Evolutionary conservation across 2,113 vertebrate species (phyloP).

Genomic region (Heliornis fulica): DNA sequence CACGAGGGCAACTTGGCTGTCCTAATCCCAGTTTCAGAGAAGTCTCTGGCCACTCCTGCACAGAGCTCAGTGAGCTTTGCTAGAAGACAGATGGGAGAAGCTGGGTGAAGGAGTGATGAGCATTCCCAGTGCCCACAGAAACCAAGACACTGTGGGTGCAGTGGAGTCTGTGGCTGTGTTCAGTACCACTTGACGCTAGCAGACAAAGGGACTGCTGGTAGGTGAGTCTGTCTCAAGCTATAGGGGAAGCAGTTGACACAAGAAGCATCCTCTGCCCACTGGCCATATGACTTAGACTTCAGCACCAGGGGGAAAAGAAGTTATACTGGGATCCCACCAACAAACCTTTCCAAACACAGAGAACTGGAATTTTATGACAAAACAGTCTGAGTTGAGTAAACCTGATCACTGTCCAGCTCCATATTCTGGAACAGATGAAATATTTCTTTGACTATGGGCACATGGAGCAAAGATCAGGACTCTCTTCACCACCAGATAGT

Average conservation of each 20-base stretch:
- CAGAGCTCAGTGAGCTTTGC: background rate
- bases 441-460: background rate
- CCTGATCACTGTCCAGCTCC: background rate
- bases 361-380: background rate
- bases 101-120: background rate
- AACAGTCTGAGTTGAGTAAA: background rate
- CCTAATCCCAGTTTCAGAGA: background rate
- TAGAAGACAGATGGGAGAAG: background rate
- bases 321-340: no score
- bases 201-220: background rate
- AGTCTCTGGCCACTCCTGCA: background rate
- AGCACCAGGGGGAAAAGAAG: background rate
- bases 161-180: fast-evolving
- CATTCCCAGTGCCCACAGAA: background rate
- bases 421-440: background rate
- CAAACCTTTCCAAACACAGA: background rate
- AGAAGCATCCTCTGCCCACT: background rate
- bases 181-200: background rate
- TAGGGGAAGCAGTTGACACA: background rate
- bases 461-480: background rate
- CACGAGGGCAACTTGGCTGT: background rate
- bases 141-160: no score
- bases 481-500: background rate
- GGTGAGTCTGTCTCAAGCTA: fast-evolving
- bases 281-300: fast-evolving